Conservation (phyloP, 2,113 vertebrate genomes). For the Hoplias malabaricus region DNA sequence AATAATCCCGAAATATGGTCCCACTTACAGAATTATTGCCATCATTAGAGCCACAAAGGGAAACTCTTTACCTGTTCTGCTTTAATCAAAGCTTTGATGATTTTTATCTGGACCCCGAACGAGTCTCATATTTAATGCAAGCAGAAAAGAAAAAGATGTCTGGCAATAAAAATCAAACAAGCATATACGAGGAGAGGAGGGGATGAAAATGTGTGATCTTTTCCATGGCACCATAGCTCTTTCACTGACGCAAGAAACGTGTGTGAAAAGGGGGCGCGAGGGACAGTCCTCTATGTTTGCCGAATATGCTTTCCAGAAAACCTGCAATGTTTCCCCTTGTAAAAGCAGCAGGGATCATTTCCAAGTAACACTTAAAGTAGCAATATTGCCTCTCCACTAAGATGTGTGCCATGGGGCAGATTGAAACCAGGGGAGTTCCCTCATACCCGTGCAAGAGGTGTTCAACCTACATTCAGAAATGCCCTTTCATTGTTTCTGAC, state of each 20-base stretch:
- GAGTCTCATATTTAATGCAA: conserved; percentile 48
- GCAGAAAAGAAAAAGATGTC: conserved; percentile 30
- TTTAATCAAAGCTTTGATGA: conserved; percentile 68
- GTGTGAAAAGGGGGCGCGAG: conserved; percentile 38
- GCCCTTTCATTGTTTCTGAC: background rate
- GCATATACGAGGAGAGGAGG: conserved; percentile 51
- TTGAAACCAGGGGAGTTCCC: conserved; percentile 27
- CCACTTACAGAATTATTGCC: conserved; percentile 67
- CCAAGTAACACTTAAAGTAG: conserved; percentile 73
- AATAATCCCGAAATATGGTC: conserved; percentile 65
- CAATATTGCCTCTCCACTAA: conserved; percentile 64
- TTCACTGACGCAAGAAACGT: conserved; percentile 47
- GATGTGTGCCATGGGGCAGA: conserved; percentile 46
- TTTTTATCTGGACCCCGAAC: conserved; percentile 57
- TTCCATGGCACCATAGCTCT: conserved; percentile 44
- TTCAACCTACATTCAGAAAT: background rate
- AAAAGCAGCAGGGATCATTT: conserved; percentile 75
- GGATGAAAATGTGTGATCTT: conserved; percentile 36
- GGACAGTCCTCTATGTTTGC: conserved; percentile 63
- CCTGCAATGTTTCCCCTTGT: conserved; percentile 74
- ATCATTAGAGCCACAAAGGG: conserved; percentile 47
- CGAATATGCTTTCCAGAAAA: conserved; percentile 60
- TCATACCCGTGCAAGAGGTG: background rate
- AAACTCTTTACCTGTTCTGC: conserved; percentile 63
- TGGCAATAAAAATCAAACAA: conserved; percentile 60